These are phyloP conservation scores for Cavia aperea DNA, from an alignment of 2,113 vertebrate genomes.

Conservation along the genomic window DNA sequence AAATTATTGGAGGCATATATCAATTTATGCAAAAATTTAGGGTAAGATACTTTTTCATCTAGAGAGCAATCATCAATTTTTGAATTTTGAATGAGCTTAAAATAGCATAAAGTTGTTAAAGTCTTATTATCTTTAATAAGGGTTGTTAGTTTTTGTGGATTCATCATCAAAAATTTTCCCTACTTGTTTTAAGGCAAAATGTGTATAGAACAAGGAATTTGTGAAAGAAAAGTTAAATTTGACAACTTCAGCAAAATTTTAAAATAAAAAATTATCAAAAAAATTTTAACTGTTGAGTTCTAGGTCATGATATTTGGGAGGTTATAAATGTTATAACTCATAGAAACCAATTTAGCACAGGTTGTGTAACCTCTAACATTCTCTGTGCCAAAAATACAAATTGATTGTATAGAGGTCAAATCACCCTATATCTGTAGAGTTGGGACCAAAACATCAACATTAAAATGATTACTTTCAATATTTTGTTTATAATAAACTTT, in stretches of 20 bases:
- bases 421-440: neutral
- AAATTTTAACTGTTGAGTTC: neutral
- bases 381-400: neutral
- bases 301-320: neutral
- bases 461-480: neutral
- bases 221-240: neutral
- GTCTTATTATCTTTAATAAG: conserved; percentile 11
- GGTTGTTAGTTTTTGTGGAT: neutral
- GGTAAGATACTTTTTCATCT: neutral
- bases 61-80: neutral
- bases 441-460: neutral
- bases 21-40: neutral
- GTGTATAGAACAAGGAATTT: neutral
- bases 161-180: neutral
- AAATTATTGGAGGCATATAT: neutral
- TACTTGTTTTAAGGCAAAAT: neutral
- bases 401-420: neutral
- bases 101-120: neutral
- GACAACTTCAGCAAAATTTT: neutral
- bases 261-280: neutral
- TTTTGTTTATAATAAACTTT: neutral
- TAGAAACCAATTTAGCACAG: neutral
- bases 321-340: neutral
- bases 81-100: neutral
- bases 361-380: neutral